A percentile compares a stretch with the other conserved stretches of the same genome.
These are phyloP conservation scores for Enteromius paludinosus DNA, from an alignment of 2,797 vertebrate species.

Conservation along the genomic window DNA sequence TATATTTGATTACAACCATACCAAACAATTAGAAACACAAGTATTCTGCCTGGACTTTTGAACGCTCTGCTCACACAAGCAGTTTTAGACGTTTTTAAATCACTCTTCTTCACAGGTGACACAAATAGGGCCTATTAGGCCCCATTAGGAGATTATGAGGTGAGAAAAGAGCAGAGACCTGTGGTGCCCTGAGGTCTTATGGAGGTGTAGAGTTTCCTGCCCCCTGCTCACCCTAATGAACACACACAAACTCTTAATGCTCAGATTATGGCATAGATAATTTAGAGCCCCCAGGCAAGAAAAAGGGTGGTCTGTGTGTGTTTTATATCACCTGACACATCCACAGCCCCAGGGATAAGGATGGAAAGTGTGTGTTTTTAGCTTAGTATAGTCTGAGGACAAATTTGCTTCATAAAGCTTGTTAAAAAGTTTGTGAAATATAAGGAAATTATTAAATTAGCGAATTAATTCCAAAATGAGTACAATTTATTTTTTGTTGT, in stretches of 20 bases:
- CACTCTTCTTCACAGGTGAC: slow-evolving; percentile 63
- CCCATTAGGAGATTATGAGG: slow-evolving; percentile 77
- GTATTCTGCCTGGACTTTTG: slow-evolving; percentile 2
- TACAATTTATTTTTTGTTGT: background rate
- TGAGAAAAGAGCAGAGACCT: slow-evolving; percentile 76
- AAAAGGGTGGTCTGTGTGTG: slow-evolving; percentile 44
- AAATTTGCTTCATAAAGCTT: background rate
- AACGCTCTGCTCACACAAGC: slow-evolving; percentile 54
- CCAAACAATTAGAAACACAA: slow-evolving; percentile 2
- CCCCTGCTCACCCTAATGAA: slow-evolving; percentile 22
- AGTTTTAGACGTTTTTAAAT: slow-evolving; percentile 23
- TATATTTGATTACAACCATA: background rate
- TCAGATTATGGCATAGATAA: slow-evolving; percentile 54
- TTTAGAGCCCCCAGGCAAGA: slow-evolving; percentile 31
- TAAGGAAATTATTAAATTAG: background rate
- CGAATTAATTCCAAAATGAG: background rate
- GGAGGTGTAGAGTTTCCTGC: slow-evolving; percentile 58
- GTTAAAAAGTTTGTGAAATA: background rate
- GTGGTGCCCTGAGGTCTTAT: slow-evolving; percentile 66
- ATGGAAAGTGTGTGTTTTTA: slow-evolving; percentile 78
- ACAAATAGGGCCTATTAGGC: slow-evolving; percentile 79
- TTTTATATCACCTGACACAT: slow-evolving; percentile 91
- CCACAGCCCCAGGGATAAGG: slow-evolving; percentile 91
- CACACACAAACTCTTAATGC: slow-evolving; percentile 44
- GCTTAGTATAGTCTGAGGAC: background rate